A percentile compares a stretch with the other conserved stretches of the same genome.
Conservation (phyloP, 2,797 vertebrate genomes). For the Lagodon rhomboides region DNA sequence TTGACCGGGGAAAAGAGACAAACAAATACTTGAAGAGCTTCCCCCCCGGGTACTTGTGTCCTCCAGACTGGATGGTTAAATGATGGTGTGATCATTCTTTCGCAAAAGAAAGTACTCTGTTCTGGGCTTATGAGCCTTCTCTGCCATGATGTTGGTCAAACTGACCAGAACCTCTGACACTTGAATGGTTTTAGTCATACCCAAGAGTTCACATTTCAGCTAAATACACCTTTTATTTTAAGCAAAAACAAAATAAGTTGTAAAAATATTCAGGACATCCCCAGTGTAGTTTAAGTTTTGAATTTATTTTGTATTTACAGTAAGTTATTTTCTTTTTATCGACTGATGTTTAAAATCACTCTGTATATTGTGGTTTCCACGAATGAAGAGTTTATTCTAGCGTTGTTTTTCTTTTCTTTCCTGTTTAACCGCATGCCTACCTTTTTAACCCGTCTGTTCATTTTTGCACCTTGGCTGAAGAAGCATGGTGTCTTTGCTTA, state of each 20-base stretch:
- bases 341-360: conserved; percentile 70
- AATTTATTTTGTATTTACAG: conserved; percentile 78
- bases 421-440: conserved; percentile 76
- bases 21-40: conserved; percentile 78
- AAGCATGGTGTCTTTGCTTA: conserved; percentile 69
- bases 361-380: conserved; percentile 73
- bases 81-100: conserved; percentile 36
- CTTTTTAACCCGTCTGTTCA: conserved; percentile 60
- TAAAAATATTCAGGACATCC: conserved; percentile 68
- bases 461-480: conserved; percentile 75
- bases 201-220: conserved; percentile 57
- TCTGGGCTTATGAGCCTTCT: conserved; percentile 45
- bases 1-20: conserved; percentile 59
- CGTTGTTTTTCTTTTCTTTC: conserved; percentile 48
- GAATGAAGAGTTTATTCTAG: conserved; percentile 74
- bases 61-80: conserved; percentile 54
- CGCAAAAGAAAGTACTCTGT: conserved; percentile 42
- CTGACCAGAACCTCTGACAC: conserved; percentile 61
- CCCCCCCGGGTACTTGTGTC: conserved; percentile 56
- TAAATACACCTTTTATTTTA: conserved; percentile 62
- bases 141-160: conserved; percentile 65
- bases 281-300: conserved; percentile 72
- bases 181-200: conserved; percentile 71
- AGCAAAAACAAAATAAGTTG: conserved; percentile 68
- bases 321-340: conserved; percentile 80